These are phyloP conservation scores for Physocephala rufipes DNA, from an alignment of 2,888 invertebrate genomes.

Conservation along the genomic window DNA sequence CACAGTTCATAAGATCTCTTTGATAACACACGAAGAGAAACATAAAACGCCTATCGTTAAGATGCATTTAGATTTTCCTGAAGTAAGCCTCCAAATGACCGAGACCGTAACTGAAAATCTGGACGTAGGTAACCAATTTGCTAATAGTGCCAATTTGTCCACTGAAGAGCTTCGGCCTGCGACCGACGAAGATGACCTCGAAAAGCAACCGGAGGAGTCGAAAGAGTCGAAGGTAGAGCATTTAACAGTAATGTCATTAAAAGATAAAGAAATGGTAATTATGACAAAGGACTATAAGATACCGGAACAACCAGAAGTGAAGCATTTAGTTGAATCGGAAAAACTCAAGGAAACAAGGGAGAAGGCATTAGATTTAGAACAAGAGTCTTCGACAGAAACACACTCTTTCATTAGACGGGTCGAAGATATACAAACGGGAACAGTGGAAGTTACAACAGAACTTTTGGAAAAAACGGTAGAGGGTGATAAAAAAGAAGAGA, in stretches of 20 bases:
- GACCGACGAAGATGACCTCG: slow-evolving; percentile 21
- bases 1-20: slow-evolving; percentile 68
- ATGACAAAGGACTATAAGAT: slow-evolving; percentile 61
- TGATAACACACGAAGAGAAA: slow-evolving; percentile 79
- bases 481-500: background rate
- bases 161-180: no score
- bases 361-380: no score
- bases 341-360: no score
- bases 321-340: no score
- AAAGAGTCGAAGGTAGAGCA: slow-evolving; percentile 14
- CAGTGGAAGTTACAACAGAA: no score
- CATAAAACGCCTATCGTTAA: slow-evolving; percentile 74
- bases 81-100: slow-evolving; percentile 60
- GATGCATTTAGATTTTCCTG: slow-evolving; percentile 71
- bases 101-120: slow-evolving; percentile 59
- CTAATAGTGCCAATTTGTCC: slow-evolving; percentile 16
- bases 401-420: no score
- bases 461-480: background rate
- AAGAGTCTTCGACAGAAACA: no score
- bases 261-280: slow-evolving; percentile 62
- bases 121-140: slow-evolving; percentile 44
- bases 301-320: background rate
- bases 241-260: slow-evolving; percentile 52
- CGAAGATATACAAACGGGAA: no score
- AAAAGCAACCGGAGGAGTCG: slow-evolving; percentile 2